Conservation (phyloP, 2,113 vertebrate species). For the Podilymbus podiceps region DNA sequence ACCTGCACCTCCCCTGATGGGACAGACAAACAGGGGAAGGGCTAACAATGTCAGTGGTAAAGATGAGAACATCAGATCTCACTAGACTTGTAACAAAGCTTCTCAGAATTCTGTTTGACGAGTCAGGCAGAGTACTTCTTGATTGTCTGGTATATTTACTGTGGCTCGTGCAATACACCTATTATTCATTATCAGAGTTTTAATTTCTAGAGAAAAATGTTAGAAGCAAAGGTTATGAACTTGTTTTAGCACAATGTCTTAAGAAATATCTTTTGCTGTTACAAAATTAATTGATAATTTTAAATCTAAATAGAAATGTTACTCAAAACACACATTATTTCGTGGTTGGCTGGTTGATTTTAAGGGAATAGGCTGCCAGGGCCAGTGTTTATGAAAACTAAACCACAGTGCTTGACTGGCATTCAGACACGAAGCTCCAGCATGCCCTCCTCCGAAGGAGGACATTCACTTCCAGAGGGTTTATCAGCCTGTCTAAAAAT, state of each 20-base stretch:
- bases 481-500: background rate
- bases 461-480: background rate
- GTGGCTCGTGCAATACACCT: background rate
- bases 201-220: background rate
- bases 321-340: background rate
- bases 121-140: background rate
- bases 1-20: accelerated
- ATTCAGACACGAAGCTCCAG: accelerated
- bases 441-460: background rate
- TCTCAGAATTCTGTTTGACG: background rate
- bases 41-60: accelerated
- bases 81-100: background rate
- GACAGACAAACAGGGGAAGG: background rate
- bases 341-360: background rate
- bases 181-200: background rate
- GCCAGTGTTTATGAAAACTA: background rate
- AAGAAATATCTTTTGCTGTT: background rate
- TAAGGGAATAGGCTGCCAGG: background rate
- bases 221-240: background rate
- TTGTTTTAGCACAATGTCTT: background rate
- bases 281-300: background rate
- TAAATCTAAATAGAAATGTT: background rate
- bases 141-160: background rate
- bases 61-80: background rate
- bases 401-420: no score